Conservation (phyloP, 1,140 invertebrate genomes). For the Sitobion miscanthi region DNA sequence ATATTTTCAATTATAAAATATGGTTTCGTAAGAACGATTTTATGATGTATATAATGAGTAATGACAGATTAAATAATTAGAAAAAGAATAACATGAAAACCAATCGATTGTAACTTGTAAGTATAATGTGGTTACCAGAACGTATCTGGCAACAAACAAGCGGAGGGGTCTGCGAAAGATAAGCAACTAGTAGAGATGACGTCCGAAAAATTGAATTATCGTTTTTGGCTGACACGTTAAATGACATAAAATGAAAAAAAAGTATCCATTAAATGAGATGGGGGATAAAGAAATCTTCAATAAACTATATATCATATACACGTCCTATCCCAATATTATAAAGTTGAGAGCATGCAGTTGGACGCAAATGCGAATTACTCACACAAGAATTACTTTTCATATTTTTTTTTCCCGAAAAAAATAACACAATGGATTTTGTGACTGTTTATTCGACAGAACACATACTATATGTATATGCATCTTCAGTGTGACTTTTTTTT, state of each 20-base stretch:
- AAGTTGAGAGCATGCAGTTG: background rate
- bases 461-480: background rate
- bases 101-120: background rate
- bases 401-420: background rate
- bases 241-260: slow-evolving; percentile 30
- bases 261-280: background rate
- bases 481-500: background rate
- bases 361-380: background rate
- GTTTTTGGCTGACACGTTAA: slow-evolving; percentile 6
- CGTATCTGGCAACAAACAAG: background rate
- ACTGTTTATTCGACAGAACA: background rate
- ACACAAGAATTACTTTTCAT: background rate
- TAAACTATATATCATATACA: slow-evolving; percentile 31
- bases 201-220: slow-evolving; percentile 36
- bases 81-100: background rate
- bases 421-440: background rate
- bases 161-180: background rate
- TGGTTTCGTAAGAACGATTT: background rate
- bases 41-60: background rate
- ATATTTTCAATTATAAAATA: background rate
- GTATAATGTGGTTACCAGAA: background rate
- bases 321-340: background rate
- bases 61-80: background rate
- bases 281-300: slow-evolving; percentile 1
- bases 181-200: slow-evolving; percentile 27